These are phyloP conservation scores for Thunnus thynnus DNA, from an alignment of 2,113 vertebrate genomes.

Conservation along the genomic window DNA sequence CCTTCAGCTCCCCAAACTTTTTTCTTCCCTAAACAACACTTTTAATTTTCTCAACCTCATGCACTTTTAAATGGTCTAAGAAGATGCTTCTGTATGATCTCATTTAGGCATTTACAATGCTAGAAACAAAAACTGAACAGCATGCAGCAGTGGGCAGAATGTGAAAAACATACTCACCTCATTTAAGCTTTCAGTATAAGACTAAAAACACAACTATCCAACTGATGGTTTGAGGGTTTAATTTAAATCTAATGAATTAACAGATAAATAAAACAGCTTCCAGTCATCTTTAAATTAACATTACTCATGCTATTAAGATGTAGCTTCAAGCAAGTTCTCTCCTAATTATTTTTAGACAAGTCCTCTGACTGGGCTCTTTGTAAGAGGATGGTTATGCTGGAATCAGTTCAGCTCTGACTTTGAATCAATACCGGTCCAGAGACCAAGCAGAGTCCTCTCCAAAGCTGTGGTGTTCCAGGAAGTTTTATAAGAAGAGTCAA, in stretches of 20 bases:
- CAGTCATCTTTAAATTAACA: not conserved
- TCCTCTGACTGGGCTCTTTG: slow-evolving; percentile 43
- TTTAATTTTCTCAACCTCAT: too few relatives aligned
- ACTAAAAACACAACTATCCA: not conserved
- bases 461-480: slow-evolving; percentile 52
- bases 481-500: slow-evolving; percentile 24
- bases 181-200: not conserved
- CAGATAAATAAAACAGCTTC: not conserved
- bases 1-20: too few relatives aligned
- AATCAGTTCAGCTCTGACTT: slow-evolving; percentile 10
- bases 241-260: not conserved
- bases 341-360: not conserved
- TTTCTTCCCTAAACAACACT: too few relatives aligned
- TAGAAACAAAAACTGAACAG: too few relatives aligned
- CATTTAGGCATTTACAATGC: too few relatives aligned
- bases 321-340: not conserved
- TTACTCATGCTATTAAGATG: not conserved
- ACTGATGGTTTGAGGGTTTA: not conserved
- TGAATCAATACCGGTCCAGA: not conserved
- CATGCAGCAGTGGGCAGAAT: too few relatives aligned
- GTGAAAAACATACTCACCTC: too few relatives aligned
- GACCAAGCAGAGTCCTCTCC: slow-evolving; percentile 18
- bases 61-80: too few relatives aligned
- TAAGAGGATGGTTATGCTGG: not conserved
- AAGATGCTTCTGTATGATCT: too few relatives aligned